A percentile compares a stretch with the other conserved stretches of the same genome.
These are phyloP conservation scores for Melopsittacus undulatus DNA, from an alignment of 2,797 vertebrate species.

Conservation along the genomic window DNA sequence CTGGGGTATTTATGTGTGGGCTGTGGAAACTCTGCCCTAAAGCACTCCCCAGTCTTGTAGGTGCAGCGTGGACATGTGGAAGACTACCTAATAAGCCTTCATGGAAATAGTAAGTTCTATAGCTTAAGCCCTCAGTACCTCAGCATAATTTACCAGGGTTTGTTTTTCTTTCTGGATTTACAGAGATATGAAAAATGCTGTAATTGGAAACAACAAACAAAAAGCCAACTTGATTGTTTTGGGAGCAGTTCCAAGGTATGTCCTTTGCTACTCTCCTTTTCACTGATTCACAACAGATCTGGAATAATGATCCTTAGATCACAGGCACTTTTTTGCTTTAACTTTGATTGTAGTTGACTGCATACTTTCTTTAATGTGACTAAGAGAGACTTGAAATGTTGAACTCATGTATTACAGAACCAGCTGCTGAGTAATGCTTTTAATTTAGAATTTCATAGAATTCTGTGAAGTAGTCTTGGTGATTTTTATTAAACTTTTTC, in stretches of 20 bases:
- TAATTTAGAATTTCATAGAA: conserved; percentile 21
- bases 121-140: conserved; percentile 69
- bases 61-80: conserved; percentile 26
- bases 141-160: conserved; percentile 73
- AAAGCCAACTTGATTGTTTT: conserved; percentile 99
- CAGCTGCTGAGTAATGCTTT: conserved; percentile 48
- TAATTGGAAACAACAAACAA: conserved; percentile 99
- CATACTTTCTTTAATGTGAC: conserved; percentile 36
- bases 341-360: conserved; percentile 50
- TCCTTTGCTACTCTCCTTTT: conserved; percentile 71
- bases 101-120: conserved; percentile 58
- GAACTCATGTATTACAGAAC: conserved; percentile 26
- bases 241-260: conserved; percentile 96
- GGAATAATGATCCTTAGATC: conserved; percentile 49
- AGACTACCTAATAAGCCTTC: conserved; percentile 39
- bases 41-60: neutral
- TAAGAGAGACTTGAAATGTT: conserved; percentile 51
- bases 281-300: conserved; percentile 56
- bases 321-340: conserved; percentile 55
- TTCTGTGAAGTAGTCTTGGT: conserved; percentile 3
- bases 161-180: conserved; percentile 76
- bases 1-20: neutral
- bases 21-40: neutral
- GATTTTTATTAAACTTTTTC: conserved; percentile 2
- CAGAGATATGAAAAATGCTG: conserved; percentile 99